These are phyloP conservation scores for Poeciliopsis turneri DNA, from an alignment of 2,797 vertebrate genomes.

Conservation along the genomic window DNA sequence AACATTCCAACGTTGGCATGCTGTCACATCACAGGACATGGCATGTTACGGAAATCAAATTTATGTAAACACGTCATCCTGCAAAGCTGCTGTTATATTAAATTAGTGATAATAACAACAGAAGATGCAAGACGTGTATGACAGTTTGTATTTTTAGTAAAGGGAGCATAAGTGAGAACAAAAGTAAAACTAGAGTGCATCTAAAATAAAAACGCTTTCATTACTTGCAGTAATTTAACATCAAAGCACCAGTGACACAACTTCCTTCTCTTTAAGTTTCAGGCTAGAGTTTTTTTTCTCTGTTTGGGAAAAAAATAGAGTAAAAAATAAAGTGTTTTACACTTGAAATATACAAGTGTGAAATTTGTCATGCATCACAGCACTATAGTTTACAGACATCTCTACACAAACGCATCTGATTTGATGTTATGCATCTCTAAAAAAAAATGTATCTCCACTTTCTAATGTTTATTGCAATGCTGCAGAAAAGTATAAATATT, in stretches of 20 bases:
- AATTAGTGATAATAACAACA: neutral
- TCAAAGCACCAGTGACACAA: neutral
- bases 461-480: neutral
- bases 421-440: neutral
- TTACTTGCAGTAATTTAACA: neutral
- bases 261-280: neutral
- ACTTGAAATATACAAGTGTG: neutral
- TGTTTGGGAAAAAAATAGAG: neutral
- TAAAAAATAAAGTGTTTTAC: neutral
- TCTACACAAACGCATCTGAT: neutral
- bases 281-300: neutral
- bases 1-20: neutral
- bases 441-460: neutral
- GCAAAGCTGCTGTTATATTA: neutral
- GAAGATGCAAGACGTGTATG: neutral
- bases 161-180: neutral
- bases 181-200: neutral
- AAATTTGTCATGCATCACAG: neutral
- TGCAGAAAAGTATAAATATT: slow-evolving; percentile 1
- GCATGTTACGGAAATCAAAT: neutral
- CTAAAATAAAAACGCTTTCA: neutral
- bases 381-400: neutral
- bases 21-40: neutral
- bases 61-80: neutral
- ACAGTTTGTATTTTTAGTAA: neutral